phyloP scores from a whole-genome alignment of 2,113 vertebrate species.

The Clarias magur region DNA sequence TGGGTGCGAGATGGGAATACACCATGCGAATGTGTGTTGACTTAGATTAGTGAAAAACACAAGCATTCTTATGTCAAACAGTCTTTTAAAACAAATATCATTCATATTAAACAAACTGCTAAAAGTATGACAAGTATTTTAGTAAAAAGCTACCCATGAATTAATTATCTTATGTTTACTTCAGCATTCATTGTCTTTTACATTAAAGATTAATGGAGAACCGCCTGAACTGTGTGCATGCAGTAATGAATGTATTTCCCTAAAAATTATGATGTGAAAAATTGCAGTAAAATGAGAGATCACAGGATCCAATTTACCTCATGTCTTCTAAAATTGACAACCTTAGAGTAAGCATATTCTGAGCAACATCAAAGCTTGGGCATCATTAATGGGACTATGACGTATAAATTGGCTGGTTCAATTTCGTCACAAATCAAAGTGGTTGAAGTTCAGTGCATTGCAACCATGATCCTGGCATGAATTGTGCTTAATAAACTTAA shows the following conservation, averaged over 20 bases:
- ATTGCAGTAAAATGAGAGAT: conserved; percentile 30
- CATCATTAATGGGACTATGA: background rate
- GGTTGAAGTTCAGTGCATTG: background rate
- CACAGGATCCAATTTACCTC: conserved; percentile 40
- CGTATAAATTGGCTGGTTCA: background rate
- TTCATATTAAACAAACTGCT: background rate
- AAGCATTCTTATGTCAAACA: background rate
- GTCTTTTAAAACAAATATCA: background rate
- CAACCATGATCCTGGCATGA: background rate
- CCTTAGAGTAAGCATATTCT: background rate
- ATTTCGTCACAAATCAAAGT: background rate
- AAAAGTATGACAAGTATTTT: background rate
- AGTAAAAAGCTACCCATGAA: background rate
- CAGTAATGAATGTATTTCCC: background rate
- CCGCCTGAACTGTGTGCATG: background rate
- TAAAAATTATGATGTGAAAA: conserved; percentile 27
- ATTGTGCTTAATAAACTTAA: background rate
- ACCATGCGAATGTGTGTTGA: background rate
- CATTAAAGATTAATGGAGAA: background rate
- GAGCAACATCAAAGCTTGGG: background rate
- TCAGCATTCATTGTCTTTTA: background rate
- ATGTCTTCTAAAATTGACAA: background rate
- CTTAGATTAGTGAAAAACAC: conserved; percentile 11
- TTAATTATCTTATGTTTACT: background rate
- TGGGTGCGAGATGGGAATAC: background rate